Base-by-base conservation (phyloP, 2,888 invertebrate species). In the Dasysyrphus albostriatus region DNA sequence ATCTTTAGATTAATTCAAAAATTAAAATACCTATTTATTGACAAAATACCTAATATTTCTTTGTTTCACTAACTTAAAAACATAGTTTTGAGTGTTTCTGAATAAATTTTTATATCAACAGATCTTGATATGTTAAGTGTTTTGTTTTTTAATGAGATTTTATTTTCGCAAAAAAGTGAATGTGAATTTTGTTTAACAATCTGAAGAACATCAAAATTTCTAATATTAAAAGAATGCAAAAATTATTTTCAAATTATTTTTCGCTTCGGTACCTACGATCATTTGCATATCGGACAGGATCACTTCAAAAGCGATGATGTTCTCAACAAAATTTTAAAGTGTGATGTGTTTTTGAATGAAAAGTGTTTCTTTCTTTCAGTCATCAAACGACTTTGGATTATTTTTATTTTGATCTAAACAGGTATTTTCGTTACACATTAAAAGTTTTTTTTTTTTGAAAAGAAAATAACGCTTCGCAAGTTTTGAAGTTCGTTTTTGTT, bases 321-420 rank as follows among this genome's bases (percentile, higher is more conserved):
- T 24, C 24, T 19, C 10, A 16, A 16, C 4, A 51, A 51, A 51
- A 19, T 24, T 6, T 14, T 29, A 24, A 51, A 51, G 14, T 51
- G 24, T 51, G 51, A 29, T 51, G 51, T 51, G 51, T 24, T 51
- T 51, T 51, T 6, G 24, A 29, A 51, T 51, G 24, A 2, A 12
- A 51, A 16, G 47, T 24, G 5, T 16, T 4, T 16, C 16, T 1
- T n/a, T 7, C 9, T 29, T 58, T 56, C 9, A 8, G n/a, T n/a
- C n/a, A 58, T 16, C 58, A 34, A 4, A 14, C 5, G 32, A 65
- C 7, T 47, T 49, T 65, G 65, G 65, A 65, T 65, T 34, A 65
- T 49, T 49, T 65, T 65, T 1, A 47, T 49, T 16, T 34, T 47
- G 10, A 16, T 19, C 4, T 1, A 3, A 65, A 29, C 65, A 65